These are phyloP conservation scores for Alcedo atthis DNA, from an alignment of 2,797 vertebrate species.

Conservation along the genomic window DNA sequence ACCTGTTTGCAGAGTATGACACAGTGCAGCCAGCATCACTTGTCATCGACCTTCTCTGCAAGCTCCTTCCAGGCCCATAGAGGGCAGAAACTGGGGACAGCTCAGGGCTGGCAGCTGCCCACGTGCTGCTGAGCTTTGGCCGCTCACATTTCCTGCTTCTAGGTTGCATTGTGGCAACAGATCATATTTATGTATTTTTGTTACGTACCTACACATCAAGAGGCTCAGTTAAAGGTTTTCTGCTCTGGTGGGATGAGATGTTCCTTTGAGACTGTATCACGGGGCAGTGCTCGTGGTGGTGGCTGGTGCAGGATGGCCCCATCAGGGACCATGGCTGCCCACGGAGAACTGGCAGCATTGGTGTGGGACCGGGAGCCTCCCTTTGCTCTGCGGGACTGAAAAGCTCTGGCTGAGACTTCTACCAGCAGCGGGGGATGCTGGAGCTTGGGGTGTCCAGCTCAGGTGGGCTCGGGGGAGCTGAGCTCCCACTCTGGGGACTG, in stretches of 20 bases:
- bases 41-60: slow-evolving; percentile 76
- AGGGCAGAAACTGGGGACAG: background rate
- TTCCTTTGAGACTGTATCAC: background rate
- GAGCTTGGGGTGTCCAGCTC: background rate
- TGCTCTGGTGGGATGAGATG: background rate
- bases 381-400: background rate
- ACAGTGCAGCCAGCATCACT: slow-evolving; percentile 77
- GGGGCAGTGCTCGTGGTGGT: rapidly evolving
- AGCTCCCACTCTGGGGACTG: background rate
- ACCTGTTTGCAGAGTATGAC: slow-evolving; percentile 90
- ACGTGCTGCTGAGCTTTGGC: background rate
- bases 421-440: rapidly evolving
- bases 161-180: slow-evolving; percentile 41
- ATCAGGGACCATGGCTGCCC: background rate
- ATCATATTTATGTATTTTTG: background rate
- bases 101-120: background rate
- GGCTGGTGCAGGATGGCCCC: background rate
- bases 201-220: background rate
- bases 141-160: background rate
- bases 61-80: slow-evolving; percentile 68
- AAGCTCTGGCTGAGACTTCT: background rate
- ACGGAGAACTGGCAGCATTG: background rate
- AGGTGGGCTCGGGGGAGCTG: background rate
- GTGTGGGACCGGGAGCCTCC: background rate
- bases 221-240: background rate